Base-by-base conservation (phyloP, 2,797 vertebrate species). In the Crocodylus rhombifer region DNA sequence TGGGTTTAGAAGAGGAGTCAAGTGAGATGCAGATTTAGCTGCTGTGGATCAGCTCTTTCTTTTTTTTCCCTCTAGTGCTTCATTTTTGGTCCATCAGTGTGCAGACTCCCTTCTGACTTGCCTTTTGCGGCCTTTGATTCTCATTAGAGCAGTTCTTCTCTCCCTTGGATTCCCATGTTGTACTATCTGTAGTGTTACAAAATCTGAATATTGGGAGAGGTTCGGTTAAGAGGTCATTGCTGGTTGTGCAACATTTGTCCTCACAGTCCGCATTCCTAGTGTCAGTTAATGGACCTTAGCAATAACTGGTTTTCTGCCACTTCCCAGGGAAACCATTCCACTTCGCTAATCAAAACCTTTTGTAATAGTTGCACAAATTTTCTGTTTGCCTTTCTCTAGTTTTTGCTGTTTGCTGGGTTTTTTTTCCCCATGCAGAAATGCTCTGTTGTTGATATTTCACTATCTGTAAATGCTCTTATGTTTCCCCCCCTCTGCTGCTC, bases 141-240 rank as follows among this genome's bases (percentile, higher is more conserved):
- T 77, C 42, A 69, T 80, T 13, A 7, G 88, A 94, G 94, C 91
- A 95, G 91, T 94, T 90, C 89, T 8, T 94, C 36, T 87, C 51
- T 92, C 93, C 95, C 94, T 63, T 82, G 92, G 88, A 91, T 92
- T 95, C 89, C 91, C 93, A 77, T 2, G 1, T 14, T 42, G 82
- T 75, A 89, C 86, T 87, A 78, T 90, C 6, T 33, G 90, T 92
- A 91, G 84, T 87, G 94, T 84, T 88, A 91, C 90, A 77, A 92
- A 94, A 80, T 36, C 61, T 65, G 89, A 90, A 18, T 57, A 4
- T 33, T 36, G 79, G 55, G 63, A 42, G 14, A 30, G 56, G 76
- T 78, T 20, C 18, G n/a, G 6, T 87, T 61, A 71, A 71, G 94
- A 93, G 92, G 90, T 87, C 91, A 87, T 87, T 42, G 2, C 9